Evolutionary conservation across 2,888 invertebrate genomes (phyloP).

Genomic region (Hybos culiciformis): DNA sequence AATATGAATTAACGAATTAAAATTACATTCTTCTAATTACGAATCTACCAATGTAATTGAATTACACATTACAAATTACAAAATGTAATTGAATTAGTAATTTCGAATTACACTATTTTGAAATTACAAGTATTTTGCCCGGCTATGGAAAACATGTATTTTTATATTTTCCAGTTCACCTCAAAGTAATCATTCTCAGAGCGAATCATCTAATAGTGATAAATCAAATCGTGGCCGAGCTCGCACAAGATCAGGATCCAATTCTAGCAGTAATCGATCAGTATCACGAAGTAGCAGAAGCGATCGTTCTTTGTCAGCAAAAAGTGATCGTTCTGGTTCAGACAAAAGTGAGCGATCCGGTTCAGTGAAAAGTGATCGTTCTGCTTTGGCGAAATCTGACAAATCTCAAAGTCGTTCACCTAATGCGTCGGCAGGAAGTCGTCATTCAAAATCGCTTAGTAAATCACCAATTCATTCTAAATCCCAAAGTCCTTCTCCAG

Average conservation of each 20-base stretch:
- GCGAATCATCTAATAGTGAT: constrained; percentile 10
- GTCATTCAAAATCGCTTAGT: constrained; percentile 16
- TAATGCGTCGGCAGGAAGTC: constrained; percentile 19
- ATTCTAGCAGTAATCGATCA: constrained; percentile 17
- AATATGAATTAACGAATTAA: too few species aligned
- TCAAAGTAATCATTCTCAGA: constrained; percentile 14
- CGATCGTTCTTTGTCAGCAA: constrained; percentile 10
- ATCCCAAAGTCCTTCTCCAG: constrained; percentile 9
- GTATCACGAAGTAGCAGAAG: too few species aligned
- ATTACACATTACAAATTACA: too few species aligned
- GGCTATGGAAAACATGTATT: too few species aligned
- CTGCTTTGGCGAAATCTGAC: constrained; percentile 16
- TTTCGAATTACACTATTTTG: too few species aligned
- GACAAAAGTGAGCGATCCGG: constrained; percentile 11
- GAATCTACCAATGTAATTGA: too few species aligned
- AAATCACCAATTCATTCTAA: constrained; percentile 15
- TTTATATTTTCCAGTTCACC: constrained; percentile 14
- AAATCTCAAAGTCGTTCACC: constrained; percentile 27
- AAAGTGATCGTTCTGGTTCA: constrained; percentile 18
- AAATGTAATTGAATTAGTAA: too few species aligned
- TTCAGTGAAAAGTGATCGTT: constrained; percentile 12
- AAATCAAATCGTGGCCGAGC: too few species aligned
- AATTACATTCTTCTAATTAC: too few species aligned
- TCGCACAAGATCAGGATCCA: too few species aligned
- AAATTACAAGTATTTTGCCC: too few species aligned